Evolutionary conservation across 1,140 invertebrate species (phyloP), one percentile per base, ranked within the genome.

Genomic region (Drosophila murphyi): DNA sequence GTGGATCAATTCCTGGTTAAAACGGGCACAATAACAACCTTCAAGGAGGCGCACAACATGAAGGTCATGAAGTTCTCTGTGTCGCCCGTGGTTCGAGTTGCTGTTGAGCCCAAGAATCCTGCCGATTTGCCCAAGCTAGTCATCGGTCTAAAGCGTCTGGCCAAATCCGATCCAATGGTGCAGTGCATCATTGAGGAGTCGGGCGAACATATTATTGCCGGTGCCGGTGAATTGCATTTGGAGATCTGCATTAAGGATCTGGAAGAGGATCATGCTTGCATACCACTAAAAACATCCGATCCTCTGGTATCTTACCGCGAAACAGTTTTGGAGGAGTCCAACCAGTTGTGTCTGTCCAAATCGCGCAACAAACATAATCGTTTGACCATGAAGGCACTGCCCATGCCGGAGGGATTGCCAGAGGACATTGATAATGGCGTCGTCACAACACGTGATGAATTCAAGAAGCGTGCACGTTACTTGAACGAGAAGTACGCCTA

Each of bases 151-250:
- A 99, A 99, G 93, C 97, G 98, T 94, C 94, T 99, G 86, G 98
- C 98, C 81, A 99, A 99, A 93, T 99, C 98, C 37, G 99, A 99
- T 95, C 99, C 99, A 95, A 99, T 99, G 98, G 98, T 99, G 43
- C 96, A 99, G 94, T 99, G 98, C 95, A 97, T 98, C 93, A 98
- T 98, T 94, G 98, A 99, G 94, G 98, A 99, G 93, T 99, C 98
- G 90, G 99, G 99, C 71, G 98, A 99, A 92, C 98, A 99, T 93
- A 99, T 99, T 93, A 98, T 99, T 92, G 98, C 99, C 87, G 99
- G 99, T 89, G 99, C 99, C 90, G 99, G 99, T 92, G 99, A 99
- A 94, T 94, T 99, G 63, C 99, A 99, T 95, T 95, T 99, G 93
- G 98, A 99, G 95, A 99, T 99, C 94, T 99, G 98, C 93, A 94